These are phyloP conservation scores for Thaumetopoea pityocampa DNA, from an alignment of 1,140 invertebrate species.

Conservation along the genomic window DNA sequence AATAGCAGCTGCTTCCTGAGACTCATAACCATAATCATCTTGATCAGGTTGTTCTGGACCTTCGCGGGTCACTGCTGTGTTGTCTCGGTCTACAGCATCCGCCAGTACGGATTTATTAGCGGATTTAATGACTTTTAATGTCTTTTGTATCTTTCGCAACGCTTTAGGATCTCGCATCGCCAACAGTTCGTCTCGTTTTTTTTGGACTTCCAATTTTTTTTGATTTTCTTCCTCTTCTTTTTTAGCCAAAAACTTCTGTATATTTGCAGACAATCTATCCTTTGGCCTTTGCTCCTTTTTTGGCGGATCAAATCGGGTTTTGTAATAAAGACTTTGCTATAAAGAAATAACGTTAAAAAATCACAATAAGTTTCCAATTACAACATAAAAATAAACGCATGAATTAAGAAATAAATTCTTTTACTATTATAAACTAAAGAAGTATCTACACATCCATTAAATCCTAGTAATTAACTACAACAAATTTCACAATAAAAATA, in stretches of 20 bases:
- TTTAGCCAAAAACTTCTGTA: slow-evolving; percentile 88
- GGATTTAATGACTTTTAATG: slow-evolving; percentile 87
- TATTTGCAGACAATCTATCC: slow-evolving; percentile 83
- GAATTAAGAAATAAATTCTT: no score
- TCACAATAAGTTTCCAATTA: no score
- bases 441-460: no score
- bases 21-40: slow-evolving; percentile 93
- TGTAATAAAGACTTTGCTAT: slow-evolving; percentile 78
- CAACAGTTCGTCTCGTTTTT: slow-evolving; percentile 80
- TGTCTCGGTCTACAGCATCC: slow-evolving; percentile 86
- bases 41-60: slow-evolving; percentile 88
- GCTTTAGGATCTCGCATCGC: slow-evolving; percentile 85
- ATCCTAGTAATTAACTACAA: no score
- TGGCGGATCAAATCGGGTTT: slow-evolving; percentile 86
- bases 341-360: slow-evolving; percentile 19
- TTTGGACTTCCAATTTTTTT: slow-evolving; percentile 80
- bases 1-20: slow-evolving; percentile 85
- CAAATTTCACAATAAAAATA: slow-evolving; percentile 38
- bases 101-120: slow-evolving; percentile 90
- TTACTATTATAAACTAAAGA: no score
- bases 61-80: slow-evolving; percentile 84
- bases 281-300: slow-evolving; percentile 86
- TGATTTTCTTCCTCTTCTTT: slow-evolving; percentile 86
- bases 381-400: no score
- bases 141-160: slow-evolving; percentile 80